These are phyloP conservation scores for Coendou prehensilis DNA, from an alignment of 2,797 vertebrate genomes.

Conservation along the genomic window DNA sequence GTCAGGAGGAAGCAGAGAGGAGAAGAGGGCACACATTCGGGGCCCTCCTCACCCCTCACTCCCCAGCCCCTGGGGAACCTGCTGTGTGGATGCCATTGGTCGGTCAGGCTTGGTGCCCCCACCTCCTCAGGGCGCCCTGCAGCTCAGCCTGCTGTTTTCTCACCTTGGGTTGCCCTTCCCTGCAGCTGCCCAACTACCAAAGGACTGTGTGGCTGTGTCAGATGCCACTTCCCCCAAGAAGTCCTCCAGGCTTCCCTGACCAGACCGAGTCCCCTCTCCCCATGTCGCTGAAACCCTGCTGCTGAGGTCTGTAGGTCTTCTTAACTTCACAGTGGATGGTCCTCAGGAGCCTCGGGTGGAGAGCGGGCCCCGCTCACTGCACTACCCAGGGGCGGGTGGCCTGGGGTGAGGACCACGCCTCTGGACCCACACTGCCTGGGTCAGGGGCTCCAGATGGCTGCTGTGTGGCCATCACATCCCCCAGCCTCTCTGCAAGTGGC, in stretches of 20 bases:
- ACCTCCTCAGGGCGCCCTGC: neutral
- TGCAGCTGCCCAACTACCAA: neutral
- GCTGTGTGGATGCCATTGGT: neutral
- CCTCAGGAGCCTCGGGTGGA: neutral
- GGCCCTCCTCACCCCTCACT: neutral
- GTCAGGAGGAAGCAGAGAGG: neutral
- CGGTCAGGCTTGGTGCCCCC: rapidly evolving
- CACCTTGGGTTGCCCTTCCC: neutral
- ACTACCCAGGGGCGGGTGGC: neutral
- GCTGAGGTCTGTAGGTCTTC: neutral
- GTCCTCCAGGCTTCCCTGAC: neutral
- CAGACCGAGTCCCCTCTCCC: neutral
- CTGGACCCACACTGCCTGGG: neutral
- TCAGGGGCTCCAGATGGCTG: neutral
- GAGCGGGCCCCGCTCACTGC: no score
- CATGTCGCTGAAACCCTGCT: neutral
- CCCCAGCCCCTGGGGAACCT: neutral
- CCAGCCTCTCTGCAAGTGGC: neutral
- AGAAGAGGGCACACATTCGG: neutral
- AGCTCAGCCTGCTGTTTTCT: neutral
- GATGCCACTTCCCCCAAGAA: neutral
- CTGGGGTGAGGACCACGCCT: neutral
- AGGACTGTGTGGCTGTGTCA: neutral
- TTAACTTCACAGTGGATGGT: no score
- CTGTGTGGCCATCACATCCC: neutral